A percentile compares a stretch with the other conserved stretches of the same genome.
Evolutionary conservation across 2,113 vertebrate species (phyloP).

Genomic region (Grammomys surdaster): DNA sequence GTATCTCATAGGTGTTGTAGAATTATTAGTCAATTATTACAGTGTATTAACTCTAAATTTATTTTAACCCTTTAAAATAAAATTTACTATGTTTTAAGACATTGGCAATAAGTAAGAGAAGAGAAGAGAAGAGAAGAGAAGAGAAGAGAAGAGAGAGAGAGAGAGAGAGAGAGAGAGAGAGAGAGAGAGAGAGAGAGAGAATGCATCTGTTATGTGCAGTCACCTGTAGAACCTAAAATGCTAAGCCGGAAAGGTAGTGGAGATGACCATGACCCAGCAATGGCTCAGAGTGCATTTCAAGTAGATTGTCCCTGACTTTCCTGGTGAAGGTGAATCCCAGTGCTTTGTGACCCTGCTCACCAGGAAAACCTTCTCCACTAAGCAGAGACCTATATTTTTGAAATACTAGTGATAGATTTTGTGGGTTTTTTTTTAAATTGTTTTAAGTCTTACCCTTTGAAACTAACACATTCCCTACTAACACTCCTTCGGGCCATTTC

Average conservation of each 20-base stretch:
- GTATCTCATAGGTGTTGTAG: background rate
- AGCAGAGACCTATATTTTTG: background rate
- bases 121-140: no score
- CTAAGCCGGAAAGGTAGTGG: background rate
- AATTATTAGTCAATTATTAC: background rate
- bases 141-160: no score
- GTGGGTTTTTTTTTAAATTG: background rate
- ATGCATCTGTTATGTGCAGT: accelerated
- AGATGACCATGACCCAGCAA: background rate
- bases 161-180: no score
- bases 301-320: background rate
- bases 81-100: background rate
- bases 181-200: no score
- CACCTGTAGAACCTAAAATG: background rate
- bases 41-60: slow-evolving; percentile 14
- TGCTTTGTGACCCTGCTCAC: background rate
- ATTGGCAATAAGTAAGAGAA: background rate
- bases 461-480: background rate
- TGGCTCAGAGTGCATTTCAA: no score
- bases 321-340: background rate
- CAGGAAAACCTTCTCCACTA: background rate
- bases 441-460: background rate
- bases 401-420: background rate
- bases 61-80: slow-evolving; percentile 24
- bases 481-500: background rate